Percentiles rank a stretch among this genome's conserved stretches.
phyloP scores from a whole-genome alignment of 2,113 vertebrate genomes.

The Anguilla japonica region DNA sequence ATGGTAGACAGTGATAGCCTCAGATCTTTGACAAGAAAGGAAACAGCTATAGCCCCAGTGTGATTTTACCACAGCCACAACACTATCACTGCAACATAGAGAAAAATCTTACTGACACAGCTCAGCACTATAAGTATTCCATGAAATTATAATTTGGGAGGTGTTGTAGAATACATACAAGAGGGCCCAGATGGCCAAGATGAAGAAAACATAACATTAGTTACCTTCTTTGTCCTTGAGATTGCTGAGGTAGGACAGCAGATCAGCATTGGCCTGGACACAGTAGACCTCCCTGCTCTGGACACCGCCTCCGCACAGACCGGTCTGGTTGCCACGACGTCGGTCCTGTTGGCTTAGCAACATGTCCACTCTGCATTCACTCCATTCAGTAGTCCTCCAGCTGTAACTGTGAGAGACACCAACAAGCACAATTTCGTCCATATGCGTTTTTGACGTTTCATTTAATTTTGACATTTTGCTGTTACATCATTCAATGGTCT shows the following conservation, averaged over 20 bases:
- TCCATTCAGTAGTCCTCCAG: slow-evolving; percentile 93
- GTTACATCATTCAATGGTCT: neutral
- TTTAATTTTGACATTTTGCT: neutral
- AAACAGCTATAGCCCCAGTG: neutral
- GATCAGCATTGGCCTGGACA: slow-evolving; percentile 81
- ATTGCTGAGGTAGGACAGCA: slow-evolving; percentile 74
- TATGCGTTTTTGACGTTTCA: neutral
- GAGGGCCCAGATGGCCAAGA: neutral
- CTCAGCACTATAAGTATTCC: neutral
- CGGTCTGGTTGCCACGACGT: slow-evolving; percentile 85
- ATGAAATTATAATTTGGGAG: neutral
- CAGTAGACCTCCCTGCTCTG: slow-evolving; percentile 90
- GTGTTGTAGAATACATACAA: neutral
- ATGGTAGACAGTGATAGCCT: neutral
- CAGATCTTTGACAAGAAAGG: neutral
- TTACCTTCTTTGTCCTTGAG: slow-evolving; percentile 85
- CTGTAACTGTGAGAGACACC: slow-evolving; percentile 68
- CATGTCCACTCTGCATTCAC: slow-evolving; percentile 85
- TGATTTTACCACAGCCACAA: neutral
- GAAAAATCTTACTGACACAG: neutral
- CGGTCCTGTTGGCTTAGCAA: slow-evolving; percentile 94
- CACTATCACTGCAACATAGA: neutral
- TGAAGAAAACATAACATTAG: neutral
- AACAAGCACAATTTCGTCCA: neutral
- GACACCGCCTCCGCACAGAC: slow-evolving; percentile 89